These are phyloP conservation scores for Cartodere bifasciata DNA, from an alignment of 2,888 invertebrate species.

Conservation along the genomic window DNA sequence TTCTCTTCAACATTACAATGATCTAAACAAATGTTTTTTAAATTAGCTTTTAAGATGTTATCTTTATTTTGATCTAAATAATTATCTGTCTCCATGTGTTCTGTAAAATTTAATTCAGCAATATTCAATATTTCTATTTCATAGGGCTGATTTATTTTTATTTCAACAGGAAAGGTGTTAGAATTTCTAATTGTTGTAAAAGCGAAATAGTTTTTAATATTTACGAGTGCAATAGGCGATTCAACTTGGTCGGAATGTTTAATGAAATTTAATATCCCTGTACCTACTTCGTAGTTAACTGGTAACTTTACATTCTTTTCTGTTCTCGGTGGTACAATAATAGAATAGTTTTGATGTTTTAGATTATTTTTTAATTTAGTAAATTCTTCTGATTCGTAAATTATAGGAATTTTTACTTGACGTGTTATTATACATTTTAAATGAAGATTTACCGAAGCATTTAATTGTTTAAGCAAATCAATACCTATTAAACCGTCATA, in stretches of 20 bases:
- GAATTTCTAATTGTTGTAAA: constrained; percentile 4
- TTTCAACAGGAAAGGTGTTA: neutral
- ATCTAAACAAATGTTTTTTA: constrained; percentile 7
- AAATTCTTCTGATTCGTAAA: too few relatives aligned
- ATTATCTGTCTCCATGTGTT: constrained; percentile 4
- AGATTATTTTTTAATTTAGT: too few relatives aligned
- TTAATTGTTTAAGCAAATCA: neutral
- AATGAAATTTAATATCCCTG: constrained; percentile 6
- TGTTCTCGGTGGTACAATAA: too few relatives aligned
- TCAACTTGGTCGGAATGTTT: constrained; percentile 7
- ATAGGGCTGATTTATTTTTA: constrained; percentile 4
- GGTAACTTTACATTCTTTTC: constrained; percentile 6
- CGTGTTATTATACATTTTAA: too few relatives aligned
- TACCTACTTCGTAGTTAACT: constrained; percentile 6
- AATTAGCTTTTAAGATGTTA: constrained; percentile 7
- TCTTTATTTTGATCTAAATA: neutral
- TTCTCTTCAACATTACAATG: constrained; percentile 10
- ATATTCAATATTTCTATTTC: constrained; percentile 5
- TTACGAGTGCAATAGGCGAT: constrained; percentile 6
- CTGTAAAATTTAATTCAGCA: constrained; percentile 6
- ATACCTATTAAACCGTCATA: too few relatives aligned
- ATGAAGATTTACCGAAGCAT: neutral
- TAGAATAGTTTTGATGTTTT: too few relatives aligned
- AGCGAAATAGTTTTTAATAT: constrained; percentile 6
- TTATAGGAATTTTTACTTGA: too few relatives aligned